Conservation (phyloP, 2,888 invertebrate genomes). For the Diarsia dahlii region DNA sequence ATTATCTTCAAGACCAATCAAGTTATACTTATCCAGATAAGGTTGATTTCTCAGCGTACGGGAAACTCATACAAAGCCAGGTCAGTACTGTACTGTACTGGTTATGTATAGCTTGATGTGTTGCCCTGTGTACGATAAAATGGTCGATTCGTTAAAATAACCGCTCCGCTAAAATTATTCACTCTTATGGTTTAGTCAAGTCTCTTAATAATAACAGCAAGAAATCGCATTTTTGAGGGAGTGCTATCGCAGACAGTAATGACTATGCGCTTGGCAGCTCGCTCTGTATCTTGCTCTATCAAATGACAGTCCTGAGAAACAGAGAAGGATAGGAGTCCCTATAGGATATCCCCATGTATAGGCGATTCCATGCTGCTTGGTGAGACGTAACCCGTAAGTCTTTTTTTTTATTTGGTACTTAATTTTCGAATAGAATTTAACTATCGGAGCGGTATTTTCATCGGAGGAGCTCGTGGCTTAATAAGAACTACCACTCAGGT, state of each 20-base stretch:
- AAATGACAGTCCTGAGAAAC: not conserved
- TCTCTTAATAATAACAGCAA: too few relatives aligned
- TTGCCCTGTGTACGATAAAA: not conserved
- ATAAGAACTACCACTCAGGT: too few relatives aligned
- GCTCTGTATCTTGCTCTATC: not conserved
- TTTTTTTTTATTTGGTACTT: not conserved
- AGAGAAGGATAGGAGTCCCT: too few relatives aligned
- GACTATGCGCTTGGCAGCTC: not conserved
- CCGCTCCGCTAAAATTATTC: not conserved
- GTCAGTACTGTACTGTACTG: too few relatives aligned
- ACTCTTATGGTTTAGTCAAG: not conserved
- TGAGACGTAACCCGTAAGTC: not conserved
- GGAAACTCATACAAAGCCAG: too few relatives aligned
- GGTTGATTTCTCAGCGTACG: too few relatives aligned
- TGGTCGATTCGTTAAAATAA: not conserved
- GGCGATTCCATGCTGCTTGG: not conserved
- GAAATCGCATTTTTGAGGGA: too few relatives aligned
- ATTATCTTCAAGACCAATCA: not conserved
- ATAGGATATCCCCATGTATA: too few relatives aligned
- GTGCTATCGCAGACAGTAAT: too few relatives aligned
- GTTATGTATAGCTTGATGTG: too few relatives aligned
- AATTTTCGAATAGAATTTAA: not conserved
- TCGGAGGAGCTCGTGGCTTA: too few relatives aligned
- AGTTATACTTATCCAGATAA: too few relatives aligned
- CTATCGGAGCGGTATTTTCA: not conserved